These are phyloP conservation scores for Eledone cirrhosa DNA, from an alignment of 2,888 invertebrate species.

Conservation along the genomic window DNA sequence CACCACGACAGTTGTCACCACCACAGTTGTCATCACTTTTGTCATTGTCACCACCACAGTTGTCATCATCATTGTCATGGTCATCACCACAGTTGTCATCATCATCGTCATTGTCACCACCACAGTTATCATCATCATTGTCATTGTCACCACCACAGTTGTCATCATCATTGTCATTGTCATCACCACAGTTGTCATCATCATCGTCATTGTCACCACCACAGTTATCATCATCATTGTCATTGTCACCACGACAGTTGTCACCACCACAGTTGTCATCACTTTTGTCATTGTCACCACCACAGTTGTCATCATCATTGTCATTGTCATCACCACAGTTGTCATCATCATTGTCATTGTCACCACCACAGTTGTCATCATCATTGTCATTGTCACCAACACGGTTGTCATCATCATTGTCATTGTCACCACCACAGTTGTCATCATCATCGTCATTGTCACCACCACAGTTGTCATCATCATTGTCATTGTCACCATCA, in stretches of 20 bases:
- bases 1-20: no score
- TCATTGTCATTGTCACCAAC: not conserved
- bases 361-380: not conserved
- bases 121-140: not conserved
- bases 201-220: no score
- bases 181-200: not conserved
- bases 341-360: not conserved
- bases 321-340: not conserved
- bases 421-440: not conserved
- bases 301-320: not conserved
- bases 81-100: not conserved
- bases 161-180: not conserved
- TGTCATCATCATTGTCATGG: not conserved
- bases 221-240: no score
- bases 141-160: not conserved
- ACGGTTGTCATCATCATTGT: not conserved
- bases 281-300: not conserved
- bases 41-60: no score
- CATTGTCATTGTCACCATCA: not conserved
- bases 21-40: no score
- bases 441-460: not conserved
- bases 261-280: no score
- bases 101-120: not conserved
- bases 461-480: slow-evolving; percentile 1
- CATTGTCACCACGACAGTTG: no score